These are phyloP conservation scores for Melitaea cinxia DNA, from an alignment of 1,140 invertebrate species.

Conservation along the genomic window DNA sequence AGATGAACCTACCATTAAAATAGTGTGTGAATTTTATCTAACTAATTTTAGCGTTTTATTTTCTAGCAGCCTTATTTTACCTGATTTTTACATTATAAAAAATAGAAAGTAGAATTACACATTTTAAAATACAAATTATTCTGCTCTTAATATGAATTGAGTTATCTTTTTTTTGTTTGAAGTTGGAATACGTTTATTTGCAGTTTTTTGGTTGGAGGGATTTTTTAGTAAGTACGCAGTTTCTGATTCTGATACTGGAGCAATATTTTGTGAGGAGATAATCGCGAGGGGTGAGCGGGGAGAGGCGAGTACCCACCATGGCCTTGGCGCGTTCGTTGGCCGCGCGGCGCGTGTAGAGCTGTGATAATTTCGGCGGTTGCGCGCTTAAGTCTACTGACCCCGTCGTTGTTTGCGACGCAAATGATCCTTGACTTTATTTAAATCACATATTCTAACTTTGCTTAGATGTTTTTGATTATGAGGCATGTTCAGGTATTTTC, in stretches of 20 bases:
- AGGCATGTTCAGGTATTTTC: constrained; percentile 2
- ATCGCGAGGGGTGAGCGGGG: constrained; percentile 39
- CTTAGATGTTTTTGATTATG: constrained; percentile 6
- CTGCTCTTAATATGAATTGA: too few relatives aligned
- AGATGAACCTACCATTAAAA: neutral
- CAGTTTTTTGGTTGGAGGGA: constrained; percentile 7
- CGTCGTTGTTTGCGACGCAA: constrained; percentile 74
- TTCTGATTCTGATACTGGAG: constrained; percentile 32
- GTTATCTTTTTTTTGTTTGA: neutral
- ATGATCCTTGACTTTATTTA: constrained; percentile 79
- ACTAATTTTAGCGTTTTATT: neutral
- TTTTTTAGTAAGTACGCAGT: constrained; percentile 22
- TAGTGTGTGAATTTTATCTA: neutral
- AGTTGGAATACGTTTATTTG: constrained; percentile 4
- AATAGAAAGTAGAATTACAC: neutral
- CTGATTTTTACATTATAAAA: neutral
- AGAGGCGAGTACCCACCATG: constrained; percentile 43
- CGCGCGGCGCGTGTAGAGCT: constrained; percentile 67
- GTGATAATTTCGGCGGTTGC: constrained; percentile 79
- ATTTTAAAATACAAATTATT: too few relatives aligned
- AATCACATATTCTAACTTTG: constrained; percentile 49
- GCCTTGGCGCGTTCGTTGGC: constrained; percentile 76
- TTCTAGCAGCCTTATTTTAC: neutral
- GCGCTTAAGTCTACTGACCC: constrained; percentile 74
- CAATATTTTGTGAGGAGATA: constrained; percentile 32